Percentiles rank a stretch among this genome's conserved stretches.
Evolutionary conservation across 2,797 vertebrate genomes (phyloP).

Genomic region (Chrysocyon brachyurus): DNA sequence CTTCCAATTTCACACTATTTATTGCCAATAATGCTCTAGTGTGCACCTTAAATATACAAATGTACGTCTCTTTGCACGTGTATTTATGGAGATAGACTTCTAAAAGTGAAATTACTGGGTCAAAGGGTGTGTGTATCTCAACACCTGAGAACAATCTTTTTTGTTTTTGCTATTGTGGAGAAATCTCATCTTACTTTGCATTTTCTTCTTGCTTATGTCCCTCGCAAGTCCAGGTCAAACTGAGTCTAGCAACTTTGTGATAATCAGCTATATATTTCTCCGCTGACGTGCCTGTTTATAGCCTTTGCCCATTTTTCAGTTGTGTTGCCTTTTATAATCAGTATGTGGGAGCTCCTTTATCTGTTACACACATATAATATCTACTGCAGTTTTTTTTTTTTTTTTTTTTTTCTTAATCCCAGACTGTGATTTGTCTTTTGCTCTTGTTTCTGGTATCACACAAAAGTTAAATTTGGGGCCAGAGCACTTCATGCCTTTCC

Average conservation of each 20-base stretch:
- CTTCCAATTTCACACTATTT: neutral
- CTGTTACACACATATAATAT: neutral
- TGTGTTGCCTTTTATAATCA: neutral
- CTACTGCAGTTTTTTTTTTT: neutral
- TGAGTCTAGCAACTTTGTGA: neutral
- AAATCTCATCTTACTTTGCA: neutral
- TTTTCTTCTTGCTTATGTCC: constrained; percentile 1
- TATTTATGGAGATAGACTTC: neutral
- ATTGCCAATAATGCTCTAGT: neutral
- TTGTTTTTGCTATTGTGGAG: neutral
- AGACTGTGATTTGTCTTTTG: neutral
- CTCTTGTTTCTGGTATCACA: neutral
- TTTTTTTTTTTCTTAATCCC: neutral
- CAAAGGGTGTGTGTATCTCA: neutral
- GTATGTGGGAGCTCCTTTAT: neutral
- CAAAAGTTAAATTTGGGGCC: neutral
- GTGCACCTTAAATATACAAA: neutral
- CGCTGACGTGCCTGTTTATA: neutral
- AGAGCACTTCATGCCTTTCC: neutral
- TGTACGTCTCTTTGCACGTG: neutral
- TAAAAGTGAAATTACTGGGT: constrained; percentile 20
- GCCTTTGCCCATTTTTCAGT: neutral
- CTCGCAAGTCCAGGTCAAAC: neutral
- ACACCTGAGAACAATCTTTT: neutral
- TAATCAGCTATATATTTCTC: neutral